Percentiles rank a stretch among this genome's conserved stretches.
Evolutionary conservation across 64 coral and sea anemone genomes (phyloP).

Genomic region (Cladopsammia gracilis): DNA sequence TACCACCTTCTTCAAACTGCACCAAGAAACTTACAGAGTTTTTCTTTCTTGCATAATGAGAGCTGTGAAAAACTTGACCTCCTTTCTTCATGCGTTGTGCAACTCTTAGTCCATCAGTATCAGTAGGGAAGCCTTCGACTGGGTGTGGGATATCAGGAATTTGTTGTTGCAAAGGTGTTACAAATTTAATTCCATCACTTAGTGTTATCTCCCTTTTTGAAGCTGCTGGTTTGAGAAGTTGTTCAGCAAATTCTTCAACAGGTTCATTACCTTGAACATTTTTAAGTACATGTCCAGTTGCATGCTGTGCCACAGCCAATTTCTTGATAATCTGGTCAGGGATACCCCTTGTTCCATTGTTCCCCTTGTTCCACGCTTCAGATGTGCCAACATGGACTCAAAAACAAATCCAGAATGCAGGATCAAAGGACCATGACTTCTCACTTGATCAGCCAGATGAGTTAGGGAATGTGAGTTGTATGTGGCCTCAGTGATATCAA

Average conservation of each 20-base stretch:
- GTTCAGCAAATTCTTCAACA: slow-evolving; percentile 9
- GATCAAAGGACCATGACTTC: slow-evolving; percentile 68
- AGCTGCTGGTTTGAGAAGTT: neutral
- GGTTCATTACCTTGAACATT: slow-evolving; percentile 28
- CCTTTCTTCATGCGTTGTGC: slow-evolving; percentile 45
- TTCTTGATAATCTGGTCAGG: slow-evolving; percentile 67
- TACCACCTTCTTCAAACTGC: neutral
- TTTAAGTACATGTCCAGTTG: slow-evolving; percentile 13
- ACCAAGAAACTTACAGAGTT: slow-evolving; percentile 62
- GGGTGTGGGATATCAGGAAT: slow-evolving; percentile 43
- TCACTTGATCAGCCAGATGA: slow-evolving; percentile 74
- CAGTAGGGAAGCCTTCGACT: slow-evolving; percentile 53
- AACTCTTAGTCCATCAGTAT: neutral
- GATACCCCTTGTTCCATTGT: slow-evolving; percentile 72
- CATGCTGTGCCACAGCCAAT: slow-evolving; percentile 64
- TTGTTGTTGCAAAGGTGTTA: slow-evolving; percentile 49
- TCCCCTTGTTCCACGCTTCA: too few relatives aligned
- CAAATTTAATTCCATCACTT: slow-evolving; percentile 53
- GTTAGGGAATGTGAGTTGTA: slow-evolving; percentile 73
- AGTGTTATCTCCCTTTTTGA: slow-evolving; percentile 39
- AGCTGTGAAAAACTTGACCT: slow-evolving; percentile 47
- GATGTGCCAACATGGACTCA: slow-evolving; percentile 69
- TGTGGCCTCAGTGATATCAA: slow-evolving; percentile 33
- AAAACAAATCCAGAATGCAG: slow-evolving; percentile 59
- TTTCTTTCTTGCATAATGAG: slow-evolving; percentile 11